phyloP scores from a whole-genome alignment of 2,888 invertebrate genomes.

The Cistogaster globosa region DNA sequence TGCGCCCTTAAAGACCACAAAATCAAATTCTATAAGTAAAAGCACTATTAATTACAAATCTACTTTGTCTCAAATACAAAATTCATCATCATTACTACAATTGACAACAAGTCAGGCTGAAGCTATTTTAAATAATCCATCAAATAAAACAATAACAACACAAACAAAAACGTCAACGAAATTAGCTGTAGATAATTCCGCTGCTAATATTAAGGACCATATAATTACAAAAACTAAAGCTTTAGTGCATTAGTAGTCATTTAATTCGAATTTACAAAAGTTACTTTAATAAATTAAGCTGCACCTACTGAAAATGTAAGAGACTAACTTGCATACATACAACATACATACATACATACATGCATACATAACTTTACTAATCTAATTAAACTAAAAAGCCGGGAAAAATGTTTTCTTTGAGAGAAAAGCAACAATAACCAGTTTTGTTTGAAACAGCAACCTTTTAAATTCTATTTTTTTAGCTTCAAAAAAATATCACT shows the following conservation, averaged over 20 bases:
- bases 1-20: conserved; percentile 1
- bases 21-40: conserved; percentile 39
- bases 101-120: conserved; percentile 51
- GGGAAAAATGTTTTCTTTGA: too few relatives aligned
- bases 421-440: too few relatives aligned
- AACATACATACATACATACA: too few relatives aligned
- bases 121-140: conserved; percentile 48
- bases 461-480: too few relatives aligned
- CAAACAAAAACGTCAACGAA: background rate
- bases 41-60: conserved; percentile 13
- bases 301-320: background rate
- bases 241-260: conserved; percentile 56
- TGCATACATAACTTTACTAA: too few relatives aligned
- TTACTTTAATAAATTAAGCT: conserved; percentile 53
- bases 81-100: background rate
- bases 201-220: conserved; percentile 56
- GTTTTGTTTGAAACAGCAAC: too few relatives aligned
- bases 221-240: conserved; percentile 54
- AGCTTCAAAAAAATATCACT: too few relatives aligned
- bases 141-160: background rate
- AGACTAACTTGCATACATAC: background rate
- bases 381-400: too few relatives aligned
- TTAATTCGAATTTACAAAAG: conserved; percentile 12
- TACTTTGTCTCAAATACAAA: conserved; percentile 2
- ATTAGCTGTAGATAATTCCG: background rate